Evolutionary conservation across 1,140 invertebrate genomes (phyloP).

Genomic region (Ceratosolen fusciceps): DNA sequence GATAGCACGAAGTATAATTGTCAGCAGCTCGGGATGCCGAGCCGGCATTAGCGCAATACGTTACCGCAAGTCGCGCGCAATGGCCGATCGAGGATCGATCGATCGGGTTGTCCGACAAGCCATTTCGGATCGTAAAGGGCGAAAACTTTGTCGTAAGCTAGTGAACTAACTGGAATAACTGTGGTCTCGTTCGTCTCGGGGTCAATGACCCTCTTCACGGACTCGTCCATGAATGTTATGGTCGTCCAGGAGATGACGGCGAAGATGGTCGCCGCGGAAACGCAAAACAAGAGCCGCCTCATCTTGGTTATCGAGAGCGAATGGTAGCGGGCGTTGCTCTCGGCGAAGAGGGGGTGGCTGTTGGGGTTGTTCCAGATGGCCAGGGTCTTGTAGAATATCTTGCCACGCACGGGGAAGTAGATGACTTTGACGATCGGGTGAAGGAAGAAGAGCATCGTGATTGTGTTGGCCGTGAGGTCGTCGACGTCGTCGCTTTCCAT

Average conservation of each 20-base stretch:
- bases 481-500: constrained; percentile 83
- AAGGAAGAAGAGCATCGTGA: constrained; percentile 85
- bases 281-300: constrained; percentile 79
- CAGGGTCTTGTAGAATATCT: constrained; percentile 82
- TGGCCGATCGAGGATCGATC: too few species aligned
- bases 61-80: too few species aligned
- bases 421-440: constrained; percentile 82
- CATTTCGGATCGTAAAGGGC: too few species aligned
- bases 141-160: too few species aligned
- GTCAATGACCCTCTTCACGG: constrained; percentile 77
- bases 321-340: constrained; percentile 84
- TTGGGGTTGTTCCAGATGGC: constrained; percentile 86
- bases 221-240: constrained; percentile 84
- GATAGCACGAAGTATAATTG: not conserved
- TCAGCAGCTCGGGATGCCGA: not conserved
- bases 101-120: too few species aligned
- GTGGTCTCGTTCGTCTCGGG: constrained; percentile 82
- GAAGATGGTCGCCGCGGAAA: constrained; percentile 75
- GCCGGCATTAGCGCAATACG: not conserved
- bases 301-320: constrained; percentile 82
- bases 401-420: constrained; percentile 81
- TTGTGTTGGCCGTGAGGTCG: constrained; percentile 84
- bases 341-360: constrained; percentile 86
- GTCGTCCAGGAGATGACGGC: constrained; percentile 79
- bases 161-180: constrained; percentile 71